A percentile compares a stretch with the other conserved stretches of the same genome.
These are phyloP conservation scores for Oreortyx pictus DNA, from an alignment of 2,797 vertebrate species.

Conservation along the genomic window DNA sequence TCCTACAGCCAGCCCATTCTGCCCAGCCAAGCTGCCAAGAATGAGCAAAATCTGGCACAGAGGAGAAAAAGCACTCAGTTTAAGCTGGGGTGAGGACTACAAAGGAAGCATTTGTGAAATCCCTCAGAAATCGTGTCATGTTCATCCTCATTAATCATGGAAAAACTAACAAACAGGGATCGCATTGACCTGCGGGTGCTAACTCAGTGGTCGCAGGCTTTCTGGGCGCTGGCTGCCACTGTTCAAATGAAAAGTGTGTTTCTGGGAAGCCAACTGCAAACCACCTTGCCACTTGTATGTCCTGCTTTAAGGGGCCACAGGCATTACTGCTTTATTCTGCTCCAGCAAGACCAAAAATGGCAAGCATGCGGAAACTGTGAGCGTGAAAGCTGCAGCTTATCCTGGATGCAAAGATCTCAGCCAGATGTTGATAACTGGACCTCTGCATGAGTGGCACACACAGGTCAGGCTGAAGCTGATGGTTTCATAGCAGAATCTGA, in stretches of 20 bases:
- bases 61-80: neutral
- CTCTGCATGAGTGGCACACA: neutral
- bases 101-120: neutral
- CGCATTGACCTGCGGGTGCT: neutral
- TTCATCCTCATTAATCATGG: neutral
- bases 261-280: neutral
- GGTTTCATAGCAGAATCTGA: neutral
- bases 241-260: neutral
- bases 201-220: neutral
- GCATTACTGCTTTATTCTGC: neutral
- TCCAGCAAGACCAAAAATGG: neutral
- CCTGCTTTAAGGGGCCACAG: neutral
- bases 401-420: neutral
- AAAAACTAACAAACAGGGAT: neutral
- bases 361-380: neutral
- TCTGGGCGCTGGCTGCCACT: neutral
- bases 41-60: neutral
- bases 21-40: constrained; percentile 1
- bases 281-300: neutral
- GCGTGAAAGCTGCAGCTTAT: neutral
- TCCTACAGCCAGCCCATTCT: neutral
- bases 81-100: neutral
- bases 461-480: neutral
- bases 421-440: neutral
- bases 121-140: neutral